Conservation (phyloP, 1,140 invertebrate genomes). For the Agraylea sexmaculata region DNA sequence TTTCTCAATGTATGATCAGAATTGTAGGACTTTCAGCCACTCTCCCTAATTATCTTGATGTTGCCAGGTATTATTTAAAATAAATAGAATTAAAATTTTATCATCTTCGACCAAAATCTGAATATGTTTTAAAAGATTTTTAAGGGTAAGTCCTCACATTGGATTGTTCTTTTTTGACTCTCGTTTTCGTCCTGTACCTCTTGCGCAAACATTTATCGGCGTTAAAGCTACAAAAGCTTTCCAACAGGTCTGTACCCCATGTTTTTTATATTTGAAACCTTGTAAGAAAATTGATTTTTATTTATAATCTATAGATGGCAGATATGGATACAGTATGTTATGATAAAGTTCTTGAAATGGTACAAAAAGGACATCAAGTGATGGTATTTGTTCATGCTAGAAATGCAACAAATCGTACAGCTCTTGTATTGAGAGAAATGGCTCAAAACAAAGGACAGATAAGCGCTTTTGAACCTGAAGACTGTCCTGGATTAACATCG, state of each 20-base stretch:
- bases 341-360: constrained; percentile 80
- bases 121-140: constrained; percentile 50
- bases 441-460: constrained; percentile 62
- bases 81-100: not conserved
- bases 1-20: constrained; percentile 91
- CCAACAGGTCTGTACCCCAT: constrained; percentile 65
- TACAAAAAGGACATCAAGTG: constrained; percentile 86
- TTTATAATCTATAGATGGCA: constrained; percentile 62
- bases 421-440: constrained; percentile 63
- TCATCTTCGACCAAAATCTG: not conserved
- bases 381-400: constrained; percentile 99
- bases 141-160: constrained; percentile 83
- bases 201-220: constrained; percentile 87
- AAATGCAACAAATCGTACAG: constrained; percentile 87
- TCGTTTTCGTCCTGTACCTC: constrained; percentile 89
- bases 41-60: constrained; percentile 95
- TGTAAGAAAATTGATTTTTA: constrained; percentile 77
- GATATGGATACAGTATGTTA: constrained; percentile 93
- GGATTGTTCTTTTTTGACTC: constrained; percentile 97
- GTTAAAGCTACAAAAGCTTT: constrained; percentile 69
- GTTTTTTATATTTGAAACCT: too few relatives aligned
- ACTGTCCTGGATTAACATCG: constrained; percentile 43
- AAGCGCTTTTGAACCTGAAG: constrained; percentile 55
- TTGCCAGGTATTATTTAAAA: constrained; percentile 48
- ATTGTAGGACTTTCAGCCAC: constrained; percentile 98